Evolutionary conservation across 2,113 vertebrate genomes (phyloP), one percentile per base, ranked within the genome.

Genomic region (Orthochromis indermauri): DNA sequence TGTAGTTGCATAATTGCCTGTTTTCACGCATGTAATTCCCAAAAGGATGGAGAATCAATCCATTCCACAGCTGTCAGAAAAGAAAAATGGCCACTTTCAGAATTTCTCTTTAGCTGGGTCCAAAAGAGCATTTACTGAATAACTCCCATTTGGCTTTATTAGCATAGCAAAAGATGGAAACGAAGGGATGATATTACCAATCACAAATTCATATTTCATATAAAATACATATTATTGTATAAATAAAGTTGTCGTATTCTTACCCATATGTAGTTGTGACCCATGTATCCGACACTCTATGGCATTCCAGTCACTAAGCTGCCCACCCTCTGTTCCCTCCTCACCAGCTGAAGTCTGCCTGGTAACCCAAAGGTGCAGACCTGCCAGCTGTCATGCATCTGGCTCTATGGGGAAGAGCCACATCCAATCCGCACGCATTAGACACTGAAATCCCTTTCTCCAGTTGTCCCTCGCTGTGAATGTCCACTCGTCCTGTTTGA

Each of bases 341-440:
- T 73, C 31, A 51, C 63, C 61, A 87, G 54, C 83, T 61, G 21
- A 84, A 93, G 85, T 95, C 93, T 94, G 94, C 95, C 95, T 45
- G 51, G 94, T 92, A 94, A 95, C 94, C 92, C 68, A 28, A 78
- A 86, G 89, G 83, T 86, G 28, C 82, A 68, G 49, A 78, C 53
- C 87, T 86, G 83, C 86, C 89, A 88, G 80, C 88, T 63, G 80
- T 88, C 85, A 83, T 68, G 91, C 80, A 81, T 92, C 85, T 84
- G 83, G 63, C 86, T 84, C 88, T 10, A 5, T 33, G 19, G 89
- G 79, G 61, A 88, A 63, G 59, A 26, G 86, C 71, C 87, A 87
- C 86, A 66, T 88, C 92, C 88, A 93, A 80, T 92, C 89, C n/a
- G 7, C 68, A 66, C 47, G 80, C 81, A 90, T 87, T 53, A 89